These are phyloP conservation scores for Pituophis catenifer DNA, from an alignment of 2,113 vertebrate genomes.

Conservation along the genomic window DNA sequence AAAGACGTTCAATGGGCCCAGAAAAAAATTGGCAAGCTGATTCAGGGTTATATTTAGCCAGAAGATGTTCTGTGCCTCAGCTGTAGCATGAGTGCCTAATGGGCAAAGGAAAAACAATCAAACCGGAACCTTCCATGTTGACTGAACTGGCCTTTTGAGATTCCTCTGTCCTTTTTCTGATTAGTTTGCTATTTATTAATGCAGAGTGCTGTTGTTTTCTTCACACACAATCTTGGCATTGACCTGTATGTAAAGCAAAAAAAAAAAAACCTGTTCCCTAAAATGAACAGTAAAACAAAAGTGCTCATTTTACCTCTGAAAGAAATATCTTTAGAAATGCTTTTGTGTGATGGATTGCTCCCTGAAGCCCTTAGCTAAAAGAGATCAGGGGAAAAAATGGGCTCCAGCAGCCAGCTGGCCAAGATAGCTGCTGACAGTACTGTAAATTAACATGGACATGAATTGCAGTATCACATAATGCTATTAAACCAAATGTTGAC, in stretches of 20 bases:
- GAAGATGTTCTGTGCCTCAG: neutral
- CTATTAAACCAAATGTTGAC: constrained; percentile 31
- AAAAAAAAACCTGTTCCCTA: neutral
- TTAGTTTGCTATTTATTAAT: constrained; percentile 10
- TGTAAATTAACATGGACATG: constrained; percentile 24
- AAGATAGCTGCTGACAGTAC: constrained; percentile 1
- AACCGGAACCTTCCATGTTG: constrained; percentile 13
- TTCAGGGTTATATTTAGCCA: neutral
- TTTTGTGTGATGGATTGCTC: neutral
- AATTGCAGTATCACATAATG: constrained; percentile 10
- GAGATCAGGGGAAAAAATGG: neutral
- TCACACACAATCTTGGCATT: neutral
- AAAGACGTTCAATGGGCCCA: neutral
- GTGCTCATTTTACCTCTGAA: neutral
- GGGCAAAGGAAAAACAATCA: neutral
- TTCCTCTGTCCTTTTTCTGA: neutral
- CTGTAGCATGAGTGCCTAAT: neutral
- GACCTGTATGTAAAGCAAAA: constrained; percentile 1
- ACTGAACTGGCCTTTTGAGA: neutral
- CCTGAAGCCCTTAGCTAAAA: neutral
- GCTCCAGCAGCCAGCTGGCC: neutral
- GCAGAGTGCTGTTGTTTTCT: neutral
- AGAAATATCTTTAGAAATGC: constrained; percentile 2
- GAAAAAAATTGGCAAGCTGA: neutral
- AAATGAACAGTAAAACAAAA: neutral